Conservation (phyloP, 2,113 vertebrate species). For the Muntiacus muntjak region DNA sequence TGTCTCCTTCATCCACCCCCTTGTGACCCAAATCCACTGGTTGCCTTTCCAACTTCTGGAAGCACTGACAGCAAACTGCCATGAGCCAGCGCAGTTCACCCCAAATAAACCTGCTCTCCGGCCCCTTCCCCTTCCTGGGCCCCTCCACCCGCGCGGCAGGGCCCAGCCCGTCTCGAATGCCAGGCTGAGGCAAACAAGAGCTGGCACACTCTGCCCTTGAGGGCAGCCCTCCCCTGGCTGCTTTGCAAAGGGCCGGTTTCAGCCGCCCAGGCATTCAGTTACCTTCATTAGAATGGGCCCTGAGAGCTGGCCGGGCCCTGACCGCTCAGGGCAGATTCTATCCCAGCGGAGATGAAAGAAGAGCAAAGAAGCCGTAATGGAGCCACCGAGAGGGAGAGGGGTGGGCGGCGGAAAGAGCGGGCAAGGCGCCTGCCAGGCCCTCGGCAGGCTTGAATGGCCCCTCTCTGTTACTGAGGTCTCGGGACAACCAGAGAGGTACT, state of each 20-base stretch:
- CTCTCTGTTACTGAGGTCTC: not conserved
- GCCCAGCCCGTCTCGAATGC: not conserved
- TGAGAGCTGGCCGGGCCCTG: conserved; percentile 18
- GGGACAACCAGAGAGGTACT: not conserved
- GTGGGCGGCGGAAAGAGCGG: rapidly evolving
- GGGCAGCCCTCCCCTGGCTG: conserved; percentile 27
- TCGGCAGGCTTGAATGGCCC: not conserved
- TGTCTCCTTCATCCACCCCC: not conserved
- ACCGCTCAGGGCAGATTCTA: conserved; percentile 33
- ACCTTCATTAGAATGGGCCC: conserved; percentile 72
- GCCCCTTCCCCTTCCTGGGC: not conserved
- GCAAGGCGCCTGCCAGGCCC: not conserved
- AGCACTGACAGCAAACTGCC: not conserved
- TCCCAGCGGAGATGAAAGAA: conserved; percentile 29
- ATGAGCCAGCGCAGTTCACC: conserved; percentile 35
- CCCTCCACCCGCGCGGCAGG: not conserved
- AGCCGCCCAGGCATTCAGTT: conserved; percentile 57
- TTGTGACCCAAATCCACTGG: conserved; percentile 45
- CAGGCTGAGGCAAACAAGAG: conserved; percentile 45
- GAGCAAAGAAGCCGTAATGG: not conserved
- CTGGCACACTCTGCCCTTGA: not conserved
- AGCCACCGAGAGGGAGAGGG: not conserved
- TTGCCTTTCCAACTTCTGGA: conserved; percentile 26
- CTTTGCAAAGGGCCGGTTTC: conserved; percentile 36
- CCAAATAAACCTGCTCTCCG: conserved; percentile 58